Evolutionary conservation across 2,797 vertebrate species (phyloP).

Genomic region (Adrianichthys oophorus): DNA sequence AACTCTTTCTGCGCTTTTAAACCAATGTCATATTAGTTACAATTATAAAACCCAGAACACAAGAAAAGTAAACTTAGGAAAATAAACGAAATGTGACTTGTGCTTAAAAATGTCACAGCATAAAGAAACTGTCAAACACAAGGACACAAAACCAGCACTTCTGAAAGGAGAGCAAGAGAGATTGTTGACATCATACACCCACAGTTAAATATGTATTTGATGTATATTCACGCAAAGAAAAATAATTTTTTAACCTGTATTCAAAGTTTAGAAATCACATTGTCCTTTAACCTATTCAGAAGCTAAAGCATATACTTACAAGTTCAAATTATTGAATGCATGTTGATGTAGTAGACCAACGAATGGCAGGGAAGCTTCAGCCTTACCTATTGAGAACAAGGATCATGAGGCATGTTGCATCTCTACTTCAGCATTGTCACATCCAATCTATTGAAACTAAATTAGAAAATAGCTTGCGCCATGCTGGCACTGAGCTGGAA

Average conservation of each 20-base stretch:
- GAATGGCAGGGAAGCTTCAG: slow-evolving; percentile 12
- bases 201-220: no score
- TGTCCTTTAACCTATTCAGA: neutral
- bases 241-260: slow-evolving; percentile 7
- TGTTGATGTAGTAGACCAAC: slow-evolving; percentile 7
- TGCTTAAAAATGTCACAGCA: slow-evolving; percentile 27
- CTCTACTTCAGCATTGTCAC: slow-evolving; percentile 6
- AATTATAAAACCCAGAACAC: no score
- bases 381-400: slow-evolving; percentile 12
- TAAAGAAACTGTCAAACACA: slow-evolving; percentile 24
- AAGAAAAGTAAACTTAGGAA: no score
- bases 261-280: neutral
- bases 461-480: slow-evolving; percentile 11
- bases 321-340: slow-evolving; percentile 12
- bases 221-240: neutral
- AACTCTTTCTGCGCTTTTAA: no score
- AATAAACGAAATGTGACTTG: neutral
- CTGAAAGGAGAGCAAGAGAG: slow-evolving; percentile 27
- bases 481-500: slow-evolving; percentile 24
- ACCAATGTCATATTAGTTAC: no score
- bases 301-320: neutral
- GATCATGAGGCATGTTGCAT: slow-evolving; percentile 16
- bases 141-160: slow-evolving; percentile 19
- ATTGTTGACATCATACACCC: slow-evolving; percentile 10
- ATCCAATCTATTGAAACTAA: slow-evolving; percentile 17